Percentiles rank a stretch among this genome's conserved stretches.
phyloP scores from a whole-genome alignment of 2,888 invertebrate species.

The Oeneis ivallda region DNA sequence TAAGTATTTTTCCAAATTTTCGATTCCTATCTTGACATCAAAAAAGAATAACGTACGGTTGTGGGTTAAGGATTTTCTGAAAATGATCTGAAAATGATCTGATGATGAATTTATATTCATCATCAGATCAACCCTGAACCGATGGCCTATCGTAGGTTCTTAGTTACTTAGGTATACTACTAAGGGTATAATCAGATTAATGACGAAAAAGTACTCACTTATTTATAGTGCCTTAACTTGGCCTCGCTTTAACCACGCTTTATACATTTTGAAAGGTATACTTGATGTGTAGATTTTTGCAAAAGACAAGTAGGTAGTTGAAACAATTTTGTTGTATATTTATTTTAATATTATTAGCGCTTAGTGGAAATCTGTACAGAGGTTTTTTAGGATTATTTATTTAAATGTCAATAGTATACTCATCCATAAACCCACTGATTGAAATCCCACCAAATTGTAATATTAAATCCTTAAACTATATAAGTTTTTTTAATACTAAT shows the following conservation, averaged over 20 bases:
- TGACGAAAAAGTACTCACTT: neutral
- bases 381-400: slow-evolving; percentile 9
- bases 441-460: slow-evolving; percentile 14
- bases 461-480: neutral
- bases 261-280: neutral
- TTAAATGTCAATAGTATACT: slow-evolving; percentile 9
- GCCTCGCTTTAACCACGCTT: neutral
- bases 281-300: neutral
- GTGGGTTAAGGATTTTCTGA: neutral
- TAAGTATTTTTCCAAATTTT: too few species aligned
- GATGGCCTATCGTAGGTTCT: neutral
- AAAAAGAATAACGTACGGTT: too few species aligned
- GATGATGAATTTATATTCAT: too few species aligned
- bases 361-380: slow-evolving; percentile 13
- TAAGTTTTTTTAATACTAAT: too few species aligned
- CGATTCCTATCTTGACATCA: too few species aligned
- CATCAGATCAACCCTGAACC: neutral
- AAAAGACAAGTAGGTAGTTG: slow-evolving; percentile 7
- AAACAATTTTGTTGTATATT: neutral
- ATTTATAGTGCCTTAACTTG: slow-evolving; percentile 13
- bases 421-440: slow-evolving; percentile 14
- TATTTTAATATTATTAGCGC: neutral
- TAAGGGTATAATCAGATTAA: neutral
- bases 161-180: neutral
- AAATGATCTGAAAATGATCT: too few species aligned